Percentiles rank a stretch among this genome's conserved stretches.
These are phyloP conservation scores for Sycophila sp. DNA, from an alignment of 1,140 invertebrate genomes.

Conservation along the genomic window DNA sequence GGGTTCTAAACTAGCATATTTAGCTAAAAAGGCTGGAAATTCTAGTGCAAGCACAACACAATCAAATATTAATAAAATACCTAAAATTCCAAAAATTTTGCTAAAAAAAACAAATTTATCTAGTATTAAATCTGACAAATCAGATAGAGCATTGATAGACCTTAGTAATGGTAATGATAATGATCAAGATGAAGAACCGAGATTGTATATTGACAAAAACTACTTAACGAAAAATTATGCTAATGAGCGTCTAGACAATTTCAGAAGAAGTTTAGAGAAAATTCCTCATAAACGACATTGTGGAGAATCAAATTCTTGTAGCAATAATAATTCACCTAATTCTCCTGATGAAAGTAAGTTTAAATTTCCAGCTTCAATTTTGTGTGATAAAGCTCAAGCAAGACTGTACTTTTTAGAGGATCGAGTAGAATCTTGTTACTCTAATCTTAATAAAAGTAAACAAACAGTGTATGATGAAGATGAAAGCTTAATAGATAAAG, in stretches of 20 bases:
- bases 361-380: conserved; percentile 2
- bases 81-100: conserved; percentile 15
- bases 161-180: neutral
- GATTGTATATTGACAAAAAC: neutral
- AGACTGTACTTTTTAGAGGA: conserved; percentile 34
- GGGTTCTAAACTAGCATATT: neutral
- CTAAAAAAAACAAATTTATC: conserved; percentile 43
- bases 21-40: conserved; percentile 5
- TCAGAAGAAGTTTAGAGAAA: conserved; percentile 40
- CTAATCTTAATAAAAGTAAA: conserved; percentile 14
- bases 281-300: neutral
- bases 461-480: conserved; percentile 8
- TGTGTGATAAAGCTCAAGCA: conserved; percentile 42
- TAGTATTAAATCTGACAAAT: conserved; percentile 1
- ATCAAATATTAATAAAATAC: neutral
- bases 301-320: neutral
- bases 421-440: neutral
- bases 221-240: conserved; percentile 38
- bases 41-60: too few relatives aligned
- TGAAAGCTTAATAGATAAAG: conserved; percentile 2
- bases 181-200: neutral
- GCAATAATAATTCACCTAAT: conserved; percentile 2
- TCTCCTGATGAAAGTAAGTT: conserved; percentile 15
- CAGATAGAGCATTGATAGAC: neutral
- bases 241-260: conserved; percentile 45